phyloP scores from a whole-genome alignment of 2,113 vertebrate species.

The Coregonus clupeaformis region DNA sequence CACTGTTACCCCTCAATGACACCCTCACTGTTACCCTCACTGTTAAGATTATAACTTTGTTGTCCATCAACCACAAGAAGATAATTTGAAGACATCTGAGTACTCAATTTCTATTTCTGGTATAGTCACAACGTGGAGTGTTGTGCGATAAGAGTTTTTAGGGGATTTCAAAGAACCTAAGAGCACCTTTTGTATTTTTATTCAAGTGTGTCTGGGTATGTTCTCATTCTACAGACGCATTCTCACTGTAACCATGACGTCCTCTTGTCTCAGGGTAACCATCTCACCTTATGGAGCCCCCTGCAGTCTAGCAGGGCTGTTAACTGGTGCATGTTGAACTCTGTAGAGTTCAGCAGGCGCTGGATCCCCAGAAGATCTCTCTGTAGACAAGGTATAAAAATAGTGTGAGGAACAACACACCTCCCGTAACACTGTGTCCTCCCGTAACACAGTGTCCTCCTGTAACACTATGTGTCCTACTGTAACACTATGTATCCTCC shows the following conservation, averaged over 20 bases:
- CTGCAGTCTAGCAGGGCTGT: slow-evolving; percentile 92
- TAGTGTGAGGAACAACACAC: slow-evolving; percentile 35
- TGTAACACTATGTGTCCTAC: not conserved
- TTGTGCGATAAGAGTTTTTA: too few relatives aligned
- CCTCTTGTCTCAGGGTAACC: slow-evolving; percentile 27
- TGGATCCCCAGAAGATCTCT: slow-evolving; percentile 89
- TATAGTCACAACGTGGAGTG: too few relatives aligned
- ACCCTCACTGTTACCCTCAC: too few relatives aligned
- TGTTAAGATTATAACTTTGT: too few relatives aligned
- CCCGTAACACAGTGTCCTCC: not conserved
- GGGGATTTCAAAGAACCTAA: too few relatives aligned
- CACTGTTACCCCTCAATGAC: too few relatives aligned
- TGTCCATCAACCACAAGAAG: too few relatives aligned
- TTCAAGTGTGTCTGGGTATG: not conserved
- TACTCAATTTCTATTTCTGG: too few relatives aligned
- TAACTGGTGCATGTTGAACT: slow-evolving; percentile 89
- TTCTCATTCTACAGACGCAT: not conserved
- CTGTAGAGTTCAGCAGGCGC: slow-evolving; percentile 86
- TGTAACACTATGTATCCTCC: not conserved
- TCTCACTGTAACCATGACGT: not conserved
- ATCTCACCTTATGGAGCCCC: slow-evolving; percentile 89
- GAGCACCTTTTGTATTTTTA: too few relatives aligned
- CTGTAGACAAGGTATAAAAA: slow-evolving; percentile 66
- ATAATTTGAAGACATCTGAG: too few relatives aligned
- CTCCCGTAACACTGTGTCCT: slow-evolving; percentile 2